phyloP scores from a whole-genome alignment of 2,113 vertebrate species.

The Cynopterus brachyotis region DNA sequence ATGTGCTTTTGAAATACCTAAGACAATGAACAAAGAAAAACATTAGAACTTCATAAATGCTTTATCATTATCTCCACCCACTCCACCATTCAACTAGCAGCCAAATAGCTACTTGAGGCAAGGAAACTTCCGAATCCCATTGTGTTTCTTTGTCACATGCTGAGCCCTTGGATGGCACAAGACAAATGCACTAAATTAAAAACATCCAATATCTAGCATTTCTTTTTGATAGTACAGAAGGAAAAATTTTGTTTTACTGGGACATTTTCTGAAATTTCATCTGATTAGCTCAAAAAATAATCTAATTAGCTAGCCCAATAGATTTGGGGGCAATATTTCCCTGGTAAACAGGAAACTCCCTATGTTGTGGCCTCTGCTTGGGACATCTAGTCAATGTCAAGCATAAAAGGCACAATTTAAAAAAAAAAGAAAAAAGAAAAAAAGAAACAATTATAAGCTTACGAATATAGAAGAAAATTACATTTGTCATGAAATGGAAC shows the following conservation, averaged over 20 bases:
- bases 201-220: not conserved
- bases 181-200: not conserved
- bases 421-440: not conserved
- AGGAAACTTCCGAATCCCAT: not conserved
- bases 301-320: not conserved
- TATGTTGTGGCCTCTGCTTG: not conserved
- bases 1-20: not conserved
- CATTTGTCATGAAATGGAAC: not conserved
- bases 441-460: not conserved
- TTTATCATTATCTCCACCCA: not conserved
- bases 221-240: not conserved
- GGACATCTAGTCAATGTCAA: not conserved
- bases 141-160: not conserved
- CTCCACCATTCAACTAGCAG: not conserved
- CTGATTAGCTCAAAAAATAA: constrained; percentile 23
- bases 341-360: not conserved
- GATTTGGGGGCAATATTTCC: not conserved
- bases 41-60: not conserved
- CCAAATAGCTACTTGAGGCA: not conserved
- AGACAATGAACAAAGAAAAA: not conserved
- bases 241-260: not conserved
- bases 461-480: not conserved
- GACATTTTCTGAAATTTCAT: not conserved
- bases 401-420: not conserved
- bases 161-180: not conserved